Evolutionary conservation across 2,888 invertebrate genomes (phyloP), one percentile per base, ranked within the genome.

Genomic region (Anorthoa munda): DNA sequence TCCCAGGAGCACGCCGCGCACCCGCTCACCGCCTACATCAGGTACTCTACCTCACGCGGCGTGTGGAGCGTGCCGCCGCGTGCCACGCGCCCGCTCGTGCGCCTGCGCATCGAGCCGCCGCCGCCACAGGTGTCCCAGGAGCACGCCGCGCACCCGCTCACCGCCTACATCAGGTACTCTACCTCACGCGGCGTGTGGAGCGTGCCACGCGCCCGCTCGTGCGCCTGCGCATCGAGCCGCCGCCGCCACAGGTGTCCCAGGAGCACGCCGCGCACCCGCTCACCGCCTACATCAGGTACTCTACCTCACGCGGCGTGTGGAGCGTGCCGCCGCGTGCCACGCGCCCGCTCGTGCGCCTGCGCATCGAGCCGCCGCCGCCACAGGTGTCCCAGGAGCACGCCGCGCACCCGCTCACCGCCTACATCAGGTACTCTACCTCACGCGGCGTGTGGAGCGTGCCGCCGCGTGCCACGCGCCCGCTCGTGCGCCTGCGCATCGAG

Each of bases 191-290:
- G 97, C 66, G 86, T 88, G 95, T 98, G 99, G 99, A 97, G 71
- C 98, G 98, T 94, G 97, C 98, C 92, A 97, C 98, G 60, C 98
- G 98, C 93, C 97, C 98, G 81, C 97, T 99, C 75, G 99, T 99
- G 79, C 84, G 94, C 92, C 84, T 89, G 77, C 78, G 78, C 70
- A 77, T 83, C n/a, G 76, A 75, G 58, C 45, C 60, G 60, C 60
- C 60, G 45, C 46, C 60, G 60, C 60, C n/a, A 26, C 26, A 26
- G 26, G 26, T 26, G 26, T 26, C 26, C 26, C 26, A 26, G 26
- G 26, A 26, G 26, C 26, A 26, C 60, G 45, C 46, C 60, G 60
- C 60, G 12, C 31, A 15, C 31, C 79, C 75, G 55, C 78, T 95
- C 67, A 71, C 72, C 61, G 75, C 74, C 11, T 92, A 92, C 85